Evolutionary conservation across 64 coral and sea anemone species (phyloP).

Genomic region (Orbicella faveolata): DNA sequence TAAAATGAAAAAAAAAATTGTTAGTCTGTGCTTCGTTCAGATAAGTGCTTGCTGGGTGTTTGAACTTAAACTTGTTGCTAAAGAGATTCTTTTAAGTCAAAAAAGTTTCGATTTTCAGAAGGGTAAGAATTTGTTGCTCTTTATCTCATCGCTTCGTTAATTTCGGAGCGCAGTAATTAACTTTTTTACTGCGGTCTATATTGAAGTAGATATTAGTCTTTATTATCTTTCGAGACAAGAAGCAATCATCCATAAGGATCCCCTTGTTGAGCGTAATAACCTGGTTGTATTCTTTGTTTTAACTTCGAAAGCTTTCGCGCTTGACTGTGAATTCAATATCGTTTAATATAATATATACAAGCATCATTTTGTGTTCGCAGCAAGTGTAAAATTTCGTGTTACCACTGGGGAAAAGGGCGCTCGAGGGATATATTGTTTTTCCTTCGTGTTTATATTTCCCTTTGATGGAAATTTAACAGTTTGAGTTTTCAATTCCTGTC

Average conservation of each 20-base stretch:
- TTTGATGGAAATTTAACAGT: neutral
- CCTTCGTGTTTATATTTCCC: neutral
- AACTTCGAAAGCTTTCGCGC: neutral
- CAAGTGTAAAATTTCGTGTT: neutral
- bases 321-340: constrained; percentile 34
- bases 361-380: neutral
- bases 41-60: too few relatives aligned
- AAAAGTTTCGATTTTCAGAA: neutral
- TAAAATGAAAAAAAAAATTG: neutral
- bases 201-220: constrained; percentile 9
- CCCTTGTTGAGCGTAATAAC: constrained; percentile 7
- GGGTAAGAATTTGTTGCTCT: neutral
- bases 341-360: neutral
- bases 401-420: neutral
- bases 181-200: neutral
- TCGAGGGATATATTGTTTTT: neutral
- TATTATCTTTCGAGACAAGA: neutral
- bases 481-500: neutral
- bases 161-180: neutral
- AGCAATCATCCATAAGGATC: neutral
- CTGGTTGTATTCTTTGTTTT: constrained; percentile 9
- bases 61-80: too few relatives aligned
- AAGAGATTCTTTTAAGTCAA: neutral
- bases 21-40: neutral
- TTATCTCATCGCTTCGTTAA: neutral